Base-by-base conservation (phyloP, 1,140 invertebrate genomes). In the Drosophila rhopaloa region DNA sequence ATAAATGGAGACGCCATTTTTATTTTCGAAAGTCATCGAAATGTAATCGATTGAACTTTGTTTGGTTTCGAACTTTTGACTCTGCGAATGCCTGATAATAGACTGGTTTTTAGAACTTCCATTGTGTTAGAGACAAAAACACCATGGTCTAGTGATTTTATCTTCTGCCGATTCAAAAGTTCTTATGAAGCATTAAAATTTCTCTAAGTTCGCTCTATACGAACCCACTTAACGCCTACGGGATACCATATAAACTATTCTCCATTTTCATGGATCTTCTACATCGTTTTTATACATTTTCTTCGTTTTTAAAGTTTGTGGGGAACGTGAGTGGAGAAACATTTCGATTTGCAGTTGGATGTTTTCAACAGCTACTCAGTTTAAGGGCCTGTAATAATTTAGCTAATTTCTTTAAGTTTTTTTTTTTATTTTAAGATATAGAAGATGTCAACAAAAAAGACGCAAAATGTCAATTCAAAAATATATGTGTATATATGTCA, bases 391-490 rank as follows among this genome's bases (percentile, higher is more conserved):
- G 43, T 48, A 74, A 78, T 81, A 81, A 82, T 82, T 81, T 81
- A 29, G 73, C 79, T 81, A 81, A 81, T 71, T 71, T 40, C 11
- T 13, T 65, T 61, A 75, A 80, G 24, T 63, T 76, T 48, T n/a
- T 51, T 51, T 37, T 55, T 68, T 35, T 27, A 7, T 40, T 29
- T 59, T 24, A 38, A 68, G 65, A 56, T 48, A 58, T 50, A 38
- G 51, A 57, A 58, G 66, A 71, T 55, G 43, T 73, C 48, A 81
- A 82, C 62, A 60, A 81, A 80, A 75, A 62, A 76, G 55, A 63
- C 65, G 60, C 55, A 74, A 83, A 83, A 66, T 79, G 32, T 82
- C 55, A 61, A 83, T 83, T 75, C 55, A 75, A 82, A 82, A 76
- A 65, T 77, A 70, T 76, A 76, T 50, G 53, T 53, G 38, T 65